Evolutionary conservation across 2,888 invertebrate species (phyloP).

Genomic region (Tenodera sinensis): DNA sequence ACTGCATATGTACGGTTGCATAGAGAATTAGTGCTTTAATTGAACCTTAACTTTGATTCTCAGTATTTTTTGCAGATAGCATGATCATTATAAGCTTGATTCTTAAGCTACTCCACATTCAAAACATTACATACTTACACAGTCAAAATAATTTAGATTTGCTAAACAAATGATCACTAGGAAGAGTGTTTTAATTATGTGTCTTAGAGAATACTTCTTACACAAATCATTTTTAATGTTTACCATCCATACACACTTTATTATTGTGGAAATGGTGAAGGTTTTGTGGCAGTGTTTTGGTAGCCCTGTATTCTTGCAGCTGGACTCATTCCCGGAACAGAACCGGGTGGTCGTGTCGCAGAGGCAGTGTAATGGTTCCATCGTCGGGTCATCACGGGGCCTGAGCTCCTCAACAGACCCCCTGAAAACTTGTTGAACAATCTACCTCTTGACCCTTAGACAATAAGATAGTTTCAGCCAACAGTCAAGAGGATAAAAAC

Average conservation of each 20-base stretch:
- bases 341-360: not conserved
- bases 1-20: too few relatives aligned
- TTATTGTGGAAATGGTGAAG: not conserved
- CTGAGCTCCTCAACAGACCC: not conserved
- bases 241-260: not conserved
- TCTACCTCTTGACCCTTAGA: not conserved
- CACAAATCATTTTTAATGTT: not conserved
- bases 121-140: not conserved
- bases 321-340: constrained; percentile 10
- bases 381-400: not conserved
- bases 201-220: not conserved
- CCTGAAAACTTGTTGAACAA: not conserved
- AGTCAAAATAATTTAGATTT: too few relatives aligned
- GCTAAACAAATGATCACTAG: not conserved
- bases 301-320: not conserved
- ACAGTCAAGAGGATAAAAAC: not conserved
- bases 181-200: not conserved
- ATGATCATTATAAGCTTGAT: too few relatives aligned
- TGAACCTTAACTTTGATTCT: too few relatives aligned
- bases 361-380: constrained; percentile 8
- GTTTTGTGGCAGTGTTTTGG: not conserved
- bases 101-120: not conserved
- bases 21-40: too few relatives aligned
- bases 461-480: not conserved
- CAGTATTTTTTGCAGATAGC: too few relatives aligned